These are phyloP conservation scores for Luidia sarsii DNA, from an alignment of 53 echinoderm and acorn worm species.

Conservation along the genomic window DNA sequence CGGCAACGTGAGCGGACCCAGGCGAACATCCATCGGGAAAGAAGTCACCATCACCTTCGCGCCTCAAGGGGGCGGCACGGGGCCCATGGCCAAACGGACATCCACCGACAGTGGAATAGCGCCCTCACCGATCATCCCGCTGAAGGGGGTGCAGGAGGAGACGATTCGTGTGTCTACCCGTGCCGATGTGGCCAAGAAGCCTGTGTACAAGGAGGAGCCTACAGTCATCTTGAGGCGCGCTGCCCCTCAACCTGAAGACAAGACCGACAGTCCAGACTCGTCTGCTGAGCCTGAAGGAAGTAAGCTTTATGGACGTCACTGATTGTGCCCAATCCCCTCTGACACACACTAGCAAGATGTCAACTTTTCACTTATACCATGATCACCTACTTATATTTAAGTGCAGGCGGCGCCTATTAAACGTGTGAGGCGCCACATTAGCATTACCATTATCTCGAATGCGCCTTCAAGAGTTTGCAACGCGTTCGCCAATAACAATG, in stretches of 20 bases:
- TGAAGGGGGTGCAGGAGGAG: slow-evolving; percentile 29
- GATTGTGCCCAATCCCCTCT: no score
- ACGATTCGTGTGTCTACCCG: background rate
- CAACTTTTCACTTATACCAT: no score
- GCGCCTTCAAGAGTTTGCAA: no score
- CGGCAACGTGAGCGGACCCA: slow-evolving; percentile 33
- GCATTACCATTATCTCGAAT: no score
- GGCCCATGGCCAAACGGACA: background rate
- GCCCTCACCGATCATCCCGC: background rate
- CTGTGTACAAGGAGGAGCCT: slow-evolving; percentile 23
- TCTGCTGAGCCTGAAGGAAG: slow-evolving; percentile 10
- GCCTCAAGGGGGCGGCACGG: background rate
- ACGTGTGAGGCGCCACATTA: no score
- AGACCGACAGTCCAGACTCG: background rate
- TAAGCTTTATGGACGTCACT: background rate
- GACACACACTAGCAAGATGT: background rate
- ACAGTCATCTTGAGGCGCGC: slow-evolving; percentile 45
- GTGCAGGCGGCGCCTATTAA: no score
- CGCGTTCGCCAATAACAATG: no score
- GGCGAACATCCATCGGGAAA: slow-evolving; percentile 41
- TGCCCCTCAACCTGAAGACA: slow-evolving; percentile 14
- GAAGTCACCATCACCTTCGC: slow-evolving; percentile 63
- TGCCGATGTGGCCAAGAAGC: background rate
- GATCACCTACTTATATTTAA: no score
- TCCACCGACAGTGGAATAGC: slow-evolving; percentile 17